These are phyloP conservation scores for Sylvia atricapilla DNA, from an alignment of 2,113 vertebrate genomes.

Conservation along the genomic window DNA sequence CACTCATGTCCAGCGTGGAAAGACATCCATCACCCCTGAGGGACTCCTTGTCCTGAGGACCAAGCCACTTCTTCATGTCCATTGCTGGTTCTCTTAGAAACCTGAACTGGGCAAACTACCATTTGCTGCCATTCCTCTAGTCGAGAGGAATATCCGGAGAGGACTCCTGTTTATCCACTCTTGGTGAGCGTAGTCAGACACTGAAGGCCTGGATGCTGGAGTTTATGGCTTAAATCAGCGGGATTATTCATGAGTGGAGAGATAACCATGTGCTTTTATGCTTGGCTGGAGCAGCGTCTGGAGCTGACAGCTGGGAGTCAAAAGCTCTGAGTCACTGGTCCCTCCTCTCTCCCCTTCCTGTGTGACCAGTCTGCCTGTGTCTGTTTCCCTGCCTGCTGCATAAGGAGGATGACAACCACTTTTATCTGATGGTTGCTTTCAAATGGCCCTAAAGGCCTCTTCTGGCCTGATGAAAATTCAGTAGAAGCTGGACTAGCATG, in stretches of 20 bases:
- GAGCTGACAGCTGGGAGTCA: constrained; percentile 59
- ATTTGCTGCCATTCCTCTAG: neutral
- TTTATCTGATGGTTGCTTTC: constrained; percentile 67
- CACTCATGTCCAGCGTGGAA: fast-evolving
- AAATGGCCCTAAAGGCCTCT: constrained; percentile 68
- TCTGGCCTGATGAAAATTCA: constrained; percentile 63
- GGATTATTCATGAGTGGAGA: constrained; percentile 50
- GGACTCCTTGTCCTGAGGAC: neutral
- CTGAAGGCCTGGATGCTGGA: neutral
- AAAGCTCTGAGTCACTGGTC: constrained; percentile 67
- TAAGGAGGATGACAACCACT: constrained; percentile 57
- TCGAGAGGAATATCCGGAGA: neutral
- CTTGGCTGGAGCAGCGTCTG: constrained; percentile 25
- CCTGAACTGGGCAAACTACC: neutral
- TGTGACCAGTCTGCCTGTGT: constrained; percentile 66
- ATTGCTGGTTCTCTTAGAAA: neutral
- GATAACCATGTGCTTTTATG: constrained; percentile 51
- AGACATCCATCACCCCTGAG: neutral
- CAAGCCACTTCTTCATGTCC: neutral
- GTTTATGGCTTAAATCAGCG: constrained; percentile 24
- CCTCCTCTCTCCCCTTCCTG: constrained; percentile 58
- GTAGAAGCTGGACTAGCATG: neutral
- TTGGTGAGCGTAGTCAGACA: neutral
- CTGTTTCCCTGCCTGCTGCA: constrained; percentile 69
- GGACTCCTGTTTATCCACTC: neutral